A percentile compares a stretch with the other conserved stretches of the same genome.
phyloP scores from a whole-genome alignment of 2,797 vertebrate genomes.

The Etheostoma perlongum region DNA sequence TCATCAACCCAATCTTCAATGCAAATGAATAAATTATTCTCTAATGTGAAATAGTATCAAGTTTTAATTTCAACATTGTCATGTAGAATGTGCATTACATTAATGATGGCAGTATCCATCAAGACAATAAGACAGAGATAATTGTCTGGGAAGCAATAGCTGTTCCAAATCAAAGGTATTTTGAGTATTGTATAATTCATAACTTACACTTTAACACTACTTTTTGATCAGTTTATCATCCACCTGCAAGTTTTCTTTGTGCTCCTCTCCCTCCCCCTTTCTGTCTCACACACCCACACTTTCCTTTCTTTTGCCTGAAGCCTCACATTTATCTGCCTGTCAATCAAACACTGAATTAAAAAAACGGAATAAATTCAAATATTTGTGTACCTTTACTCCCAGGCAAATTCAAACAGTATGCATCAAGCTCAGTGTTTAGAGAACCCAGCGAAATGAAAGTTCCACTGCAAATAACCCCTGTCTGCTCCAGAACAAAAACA shows the following conservation, averaged over 20 bases:
- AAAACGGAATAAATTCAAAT: slow-evolving; percentile 57
- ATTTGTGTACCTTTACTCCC: slow-evolving; percentile 56
- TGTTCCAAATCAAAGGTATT: slow-evolving; percentile 16
- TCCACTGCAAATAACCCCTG: slow-evolving; percentile 45
- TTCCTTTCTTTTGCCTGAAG: slow-evolving; percentile 55
- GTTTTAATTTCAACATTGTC: too few relatives aligned
- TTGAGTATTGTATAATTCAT: slow-evolving; percentile 27
- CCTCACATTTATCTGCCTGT: slow-evolving; percentile 62
- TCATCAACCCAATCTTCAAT: too few relatives aligned
- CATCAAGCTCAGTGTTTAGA: slow-evolving; percentile 56
- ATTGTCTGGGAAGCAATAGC: neutral
- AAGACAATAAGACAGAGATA: neutral
- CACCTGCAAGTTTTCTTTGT: slow-evolving; percentile 29
- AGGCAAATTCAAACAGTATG: slow-evolving; percentile 59
- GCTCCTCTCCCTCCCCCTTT: neutral
- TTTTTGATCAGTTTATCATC: slow-evolving; percentile 19
- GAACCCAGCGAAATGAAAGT: slow-evolving; percentile 49
- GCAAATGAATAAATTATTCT: too few relatives aligned
- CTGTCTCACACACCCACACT: neutral
- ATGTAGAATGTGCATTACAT: too few relatives aligned
- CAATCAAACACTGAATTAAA: slow-evolving; percentile 57
- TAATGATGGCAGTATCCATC: neutral
- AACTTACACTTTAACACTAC: slow-evolving; percentile 15
- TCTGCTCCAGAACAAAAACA: slow-evolving; percentile 44
- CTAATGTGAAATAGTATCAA: too few relatives aligned